Base-by-base conservation (phyloP, 2,888 invertebrate genomes). In the Neria commutata region DNA sequence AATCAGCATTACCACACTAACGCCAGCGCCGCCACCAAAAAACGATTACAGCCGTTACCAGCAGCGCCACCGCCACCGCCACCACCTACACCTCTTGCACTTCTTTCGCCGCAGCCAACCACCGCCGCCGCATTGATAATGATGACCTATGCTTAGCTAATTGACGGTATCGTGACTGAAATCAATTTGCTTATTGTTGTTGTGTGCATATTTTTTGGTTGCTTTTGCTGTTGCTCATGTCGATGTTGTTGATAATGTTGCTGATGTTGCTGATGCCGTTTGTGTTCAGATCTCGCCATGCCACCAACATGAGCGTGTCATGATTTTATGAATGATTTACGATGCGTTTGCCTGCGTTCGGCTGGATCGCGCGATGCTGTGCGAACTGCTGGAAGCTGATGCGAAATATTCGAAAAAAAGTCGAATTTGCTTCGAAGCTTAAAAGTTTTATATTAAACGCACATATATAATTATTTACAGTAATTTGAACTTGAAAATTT, bases 131-230 rank as follows among this genome's bases (percentile, higher is more conserved):
- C 19, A 17, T 19, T 42, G 29, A 29, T 54, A 61, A 54, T 40
- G 70, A 73, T 77, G 77, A 77, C 78, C 78, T 77, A 71, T 76
- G 76, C 71, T 73, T 76, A 74, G 71, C 74, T 77, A 78, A 77
- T 77, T 77, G 76, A 76, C 76, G 76, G 76, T 77, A 78, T 77
- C 77, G 77, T 77, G 77, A 76, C 77, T 77, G 73, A 78, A 77
- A 77, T 77, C 77, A 77, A 77, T 77, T 77, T 77, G 78, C 78
- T 66, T 75, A 71, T 69, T 54, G 58, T 54, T 56, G 45, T 25
- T 10, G 63, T 72, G 67, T 69, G 48, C 37, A 17, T 14, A 10
- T 50, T 8, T 24, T 47, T 25, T 25, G 57, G 68, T 57, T 46
- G 61, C 55, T 63, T 23, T 21, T 45, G 45, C 16, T 50, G 21